Percentiles rank a stretch among this genome's conserved stretches.
Evolutionary conservation across 2,888 invertebrate genomes (phyloP).

Genomic region (Zele albiditarsus): DNA sequence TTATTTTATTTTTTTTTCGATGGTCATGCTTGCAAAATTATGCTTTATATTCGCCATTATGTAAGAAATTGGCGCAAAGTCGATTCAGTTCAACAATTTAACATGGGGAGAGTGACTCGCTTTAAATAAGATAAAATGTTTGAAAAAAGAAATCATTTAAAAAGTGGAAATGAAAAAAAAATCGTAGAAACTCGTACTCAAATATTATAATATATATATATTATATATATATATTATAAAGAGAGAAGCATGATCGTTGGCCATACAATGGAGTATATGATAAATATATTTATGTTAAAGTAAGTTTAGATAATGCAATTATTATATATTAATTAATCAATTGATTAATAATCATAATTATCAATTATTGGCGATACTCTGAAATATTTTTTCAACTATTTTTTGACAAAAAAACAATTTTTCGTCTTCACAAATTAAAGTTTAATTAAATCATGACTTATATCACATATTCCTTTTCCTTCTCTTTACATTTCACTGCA

Average conservation of each 20-base stretch:
- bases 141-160: conserved; percentile 1
- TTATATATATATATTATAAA: conserved; percentile 12
- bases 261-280: conserved; percentile 70
- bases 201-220: conserved; percentile 33
- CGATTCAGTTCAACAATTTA: conserved; percentile 28
- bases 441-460: neutral
- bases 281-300: conserved; percentile 66
- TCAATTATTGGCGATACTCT: conserved; percentile 61
- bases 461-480: neutral
- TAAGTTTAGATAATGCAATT: conserved; percentile 62
- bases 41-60: conserved; percentile 21
- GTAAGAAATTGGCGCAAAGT: neutral
- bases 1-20: conserved; percentile 45
- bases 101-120: conserved; percentile 43
- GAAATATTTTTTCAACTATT: conserved; percentile 57
- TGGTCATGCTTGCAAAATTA: conserved; percentile 53
- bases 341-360: conserved; percentile 47
- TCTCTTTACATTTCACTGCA: neutral
- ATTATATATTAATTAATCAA: conserved; percentile 28
- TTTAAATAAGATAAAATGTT: conserved; percentile 30
- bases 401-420: conserved; percentile 29
- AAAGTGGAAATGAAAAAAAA: conserved; percentile 18
- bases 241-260: conserved; percentile 71
- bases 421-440: neutral
- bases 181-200: conserved; percentile 40